Base-by-base conservation (phyloP, 2,113 vertebrate genomes). In the Mionectes macconnelli region DNA sequence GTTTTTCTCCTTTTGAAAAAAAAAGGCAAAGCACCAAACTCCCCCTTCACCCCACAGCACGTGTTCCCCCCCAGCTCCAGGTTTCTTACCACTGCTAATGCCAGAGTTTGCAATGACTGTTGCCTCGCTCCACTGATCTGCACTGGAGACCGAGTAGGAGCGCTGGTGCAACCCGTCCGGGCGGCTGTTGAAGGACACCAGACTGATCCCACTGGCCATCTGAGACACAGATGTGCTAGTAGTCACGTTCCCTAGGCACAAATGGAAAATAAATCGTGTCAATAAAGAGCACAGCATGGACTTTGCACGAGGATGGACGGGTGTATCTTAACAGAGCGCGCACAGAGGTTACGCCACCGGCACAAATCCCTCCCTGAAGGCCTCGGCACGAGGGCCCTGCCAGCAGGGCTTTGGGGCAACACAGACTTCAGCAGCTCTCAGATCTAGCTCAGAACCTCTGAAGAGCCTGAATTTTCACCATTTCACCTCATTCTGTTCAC, bases 121-220 rank as follows among this genome's bases (percentile, higher is more conserved):
- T 96, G 99, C 99, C 75, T 99, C 99, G 53, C 98, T 98, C 99
- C 99, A 99, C 98, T 99, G 99, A 98, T 99, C 99, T 77, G 99
- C 99, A 92, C 99, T 99, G 98, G 99, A 99, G 52, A 99, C 99
- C 1, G 99, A 99, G 97, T 99, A 99, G 53, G 99, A 99, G 87
- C 99, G 98, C 97, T 99, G 99, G 97, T 99, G 99, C 98, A 99
- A 97, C 90, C 99, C 99, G 56, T 99, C 99, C 8, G 99, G 98
- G 14, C 99, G 98, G 86, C 98, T 98, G 98, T 97, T 98, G 97
- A 99, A 99, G 84, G 99, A 99, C 96, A 99, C 99, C 97, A 99
- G 97, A 96, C 99, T 99, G 98, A 99, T 96, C 74, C 99, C 99
- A 97, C 98, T 98, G 70, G 99, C 98, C 99, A 99, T 99, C 98